Percentiles rank a stretch among this genome's conserved stretches.
Conservation (phyloP, 2,113 vertebrate genomes). For the Malurus cyaneus region DNA sequence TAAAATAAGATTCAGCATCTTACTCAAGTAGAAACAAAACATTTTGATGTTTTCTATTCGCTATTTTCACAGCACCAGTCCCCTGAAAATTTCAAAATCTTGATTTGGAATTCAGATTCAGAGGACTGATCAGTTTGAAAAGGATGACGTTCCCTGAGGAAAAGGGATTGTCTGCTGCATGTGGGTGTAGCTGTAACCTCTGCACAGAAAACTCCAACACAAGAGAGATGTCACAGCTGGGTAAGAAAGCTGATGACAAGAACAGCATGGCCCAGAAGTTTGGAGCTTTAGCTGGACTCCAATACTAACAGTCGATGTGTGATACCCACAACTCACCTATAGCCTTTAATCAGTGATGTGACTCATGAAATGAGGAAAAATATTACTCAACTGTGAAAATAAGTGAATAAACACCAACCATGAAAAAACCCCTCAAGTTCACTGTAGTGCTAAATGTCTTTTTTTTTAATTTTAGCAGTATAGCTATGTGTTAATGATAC, state of each 20-base stretch:
- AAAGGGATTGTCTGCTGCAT: background rate
- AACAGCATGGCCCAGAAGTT: background rate
- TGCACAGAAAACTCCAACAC: background rate
- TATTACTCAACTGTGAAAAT: background rate
- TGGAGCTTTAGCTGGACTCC: background rate
- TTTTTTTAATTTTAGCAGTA: background rate
- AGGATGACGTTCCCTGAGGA: background rate
- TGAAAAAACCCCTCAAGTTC: background rate
- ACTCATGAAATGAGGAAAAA: background rate
- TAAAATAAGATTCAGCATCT: background rate
- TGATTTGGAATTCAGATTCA: background rate
- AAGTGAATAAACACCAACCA: background rate
- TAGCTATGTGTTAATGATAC: background rate
- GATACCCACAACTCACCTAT: rapidly evolving
- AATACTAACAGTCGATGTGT: background rate
- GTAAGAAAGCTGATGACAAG: background rate
- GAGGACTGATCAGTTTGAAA: background rate
- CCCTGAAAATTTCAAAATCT: background rate
- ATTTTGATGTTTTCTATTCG: background rate
- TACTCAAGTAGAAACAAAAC: background rate
- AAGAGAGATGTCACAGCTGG: background rate
- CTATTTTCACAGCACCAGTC: background rate
- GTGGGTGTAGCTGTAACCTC: background rate
- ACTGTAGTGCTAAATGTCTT: background rate
- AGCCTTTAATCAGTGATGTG: background rate